Evolutionary conservation across 2,113 vertebrate genomes (phyloP), one percentile per base, ranked within the genome.

Genomic region (Gnathonemus echidnorhynchus): DNA sequence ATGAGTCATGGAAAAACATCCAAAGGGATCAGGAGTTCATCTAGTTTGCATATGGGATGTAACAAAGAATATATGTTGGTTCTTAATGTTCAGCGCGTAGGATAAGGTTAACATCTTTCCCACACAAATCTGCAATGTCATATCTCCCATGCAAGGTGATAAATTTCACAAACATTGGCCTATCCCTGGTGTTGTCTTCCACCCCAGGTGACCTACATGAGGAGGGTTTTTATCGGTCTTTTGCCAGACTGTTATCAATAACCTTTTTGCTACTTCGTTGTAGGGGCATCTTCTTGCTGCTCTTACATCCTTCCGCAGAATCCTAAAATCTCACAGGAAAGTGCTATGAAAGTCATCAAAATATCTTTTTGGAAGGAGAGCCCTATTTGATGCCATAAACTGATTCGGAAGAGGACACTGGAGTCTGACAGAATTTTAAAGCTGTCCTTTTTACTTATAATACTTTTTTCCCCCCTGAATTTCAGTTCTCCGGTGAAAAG

Each of bases 181-280:
- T 52, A 56, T 53, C 86, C 86, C 86, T 56, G 35, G 50, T 52
- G 86, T 39, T 42, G 50, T 48, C 86, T 87, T 42, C 24, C 39
- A 87, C 13, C n/a, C 50, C 50, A 19, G 50, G 50, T 87, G 86
- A 52, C 86, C 86, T 19, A 53, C 48, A 53, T 8, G 27, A 53
- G 50, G 27, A 19, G 7, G 27, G 15, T 87, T 87, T 27, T 35
- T 19, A 53, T 87, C 86, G 42, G 15, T 87, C 50, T 39, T 87
- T 27, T 35, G n/a, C 24, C 86, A 87, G 50, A 87, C 31, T 56
- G 50, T 87, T 53, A 87, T 87, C 86, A 87, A 56, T 87, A 87
- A 87, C 86, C 86, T 87, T 87, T 53, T 21, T 52, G 86, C 27
- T 53, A 35, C 13, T 39, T 87, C 19, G 6, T 31, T 53, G 50